These are phyloP conservation scores for Catharus bicknelli DNA, from an alignment of 2,113 vertebrate species.

Conservation along the genomic window DNA sequence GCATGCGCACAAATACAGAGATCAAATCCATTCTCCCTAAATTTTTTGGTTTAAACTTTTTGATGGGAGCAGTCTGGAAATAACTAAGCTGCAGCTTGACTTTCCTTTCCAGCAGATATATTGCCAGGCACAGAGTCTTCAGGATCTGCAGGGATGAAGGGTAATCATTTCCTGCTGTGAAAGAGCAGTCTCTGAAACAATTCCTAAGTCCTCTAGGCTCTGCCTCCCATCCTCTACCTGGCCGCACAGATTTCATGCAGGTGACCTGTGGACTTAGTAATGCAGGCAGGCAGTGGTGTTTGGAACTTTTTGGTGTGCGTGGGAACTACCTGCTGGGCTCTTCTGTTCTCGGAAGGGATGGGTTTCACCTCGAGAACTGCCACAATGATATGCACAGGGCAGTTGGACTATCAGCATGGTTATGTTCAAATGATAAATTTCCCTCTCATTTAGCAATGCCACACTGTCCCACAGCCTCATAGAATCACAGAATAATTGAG, in stretches of 20 bases:
- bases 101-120: not conserved
- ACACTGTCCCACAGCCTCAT: fast-evolving
- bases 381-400: not conserved
- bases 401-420: fast-evolving
- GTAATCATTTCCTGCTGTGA: not conserved
- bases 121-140: not conserved
- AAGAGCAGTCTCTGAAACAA: not conserved
- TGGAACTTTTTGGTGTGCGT: not conserved
- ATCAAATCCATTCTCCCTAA: not conserved
- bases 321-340: fast-evolving
- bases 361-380: not conserved
- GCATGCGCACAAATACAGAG: not conserved
- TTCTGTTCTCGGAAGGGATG: not conserved
- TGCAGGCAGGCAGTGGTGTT: no score
- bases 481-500: not conserved
- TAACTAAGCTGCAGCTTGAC: not conserved
- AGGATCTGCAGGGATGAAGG: not conserved
- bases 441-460: not conserved
- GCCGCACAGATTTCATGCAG: not conserved
- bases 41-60: not conserved
- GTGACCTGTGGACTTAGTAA: fast-evolving
- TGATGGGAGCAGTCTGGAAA: not conserved
- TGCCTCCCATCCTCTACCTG: not conserved
- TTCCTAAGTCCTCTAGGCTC: not conserved
- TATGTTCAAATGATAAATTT: not conserved